A percentile compares a stretch with the other conserved stretches of the same genome.
These are phyloP conservation scores for Penaeus japonicus DNA, from an alignment of 1,140 invertebrate genomes.

Conservation along the genomic window DNA sequence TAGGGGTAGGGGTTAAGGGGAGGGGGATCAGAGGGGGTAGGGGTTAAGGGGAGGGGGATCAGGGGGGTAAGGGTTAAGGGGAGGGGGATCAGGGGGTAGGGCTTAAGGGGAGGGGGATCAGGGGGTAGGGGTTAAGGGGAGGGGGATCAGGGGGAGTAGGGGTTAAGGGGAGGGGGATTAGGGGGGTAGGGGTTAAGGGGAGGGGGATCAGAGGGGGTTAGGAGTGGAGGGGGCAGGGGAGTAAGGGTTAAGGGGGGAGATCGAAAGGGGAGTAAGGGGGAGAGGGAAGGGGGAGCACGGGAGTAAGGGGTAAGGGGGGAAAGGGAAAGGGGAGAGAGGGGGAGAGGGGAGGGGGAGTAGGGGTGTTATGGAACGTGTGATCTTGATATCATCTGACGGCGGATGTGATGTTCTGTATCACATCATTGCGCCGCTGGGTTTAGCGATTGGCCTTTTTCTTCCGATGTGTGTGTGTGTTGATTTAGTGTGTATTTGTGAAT, in stretches of 20 bases:
- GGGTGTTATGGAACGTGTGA: too few relatives aligned
- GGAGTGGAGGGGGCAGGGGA: neutral
- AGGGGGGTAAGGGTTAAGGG: too few relatives aligned
- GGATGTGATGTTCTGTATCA: too few relatives aligned
- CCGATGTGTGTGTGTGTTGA: too few relatives aligned
- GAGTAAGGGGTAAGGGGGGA: neutral
- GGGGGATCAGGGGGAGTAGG: neutral
- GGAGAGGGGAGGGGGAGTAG: neutral
- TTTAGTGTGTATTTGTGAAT: too few relatives aligned
- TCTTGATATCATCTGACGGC: too few relatives aligned
- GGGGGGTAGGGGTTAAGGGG: neutral
- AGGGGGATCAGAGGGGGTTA: neutral
- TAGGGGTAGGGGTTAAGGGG: neutral
- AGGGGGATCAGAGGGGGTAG: neutral
- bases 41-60: too few relatives aligned
- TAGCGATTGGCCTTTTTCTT: too few relatives aligned
- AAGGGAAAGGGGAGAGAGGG: neutral
- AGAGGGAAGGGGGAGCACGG: neutral
- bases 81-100: neutral
- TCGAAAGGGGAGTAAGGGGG: neutral
- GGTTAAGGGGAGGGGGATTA: too few relatives aligned
- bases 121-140: neutral
- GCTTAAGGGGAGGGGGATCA: neutral
- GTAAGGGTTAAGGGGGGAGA: neutral
- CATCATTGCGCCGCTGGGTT: too few relatives aligned